A percentile compares a stretch with the other conserved stretches of the same genome.
These are phyloP conservation scores for Cynodonichthys magdalenae DNA, from an alignment of 2,797 vertebrate species.

Conservation along the genomic window DNA sequence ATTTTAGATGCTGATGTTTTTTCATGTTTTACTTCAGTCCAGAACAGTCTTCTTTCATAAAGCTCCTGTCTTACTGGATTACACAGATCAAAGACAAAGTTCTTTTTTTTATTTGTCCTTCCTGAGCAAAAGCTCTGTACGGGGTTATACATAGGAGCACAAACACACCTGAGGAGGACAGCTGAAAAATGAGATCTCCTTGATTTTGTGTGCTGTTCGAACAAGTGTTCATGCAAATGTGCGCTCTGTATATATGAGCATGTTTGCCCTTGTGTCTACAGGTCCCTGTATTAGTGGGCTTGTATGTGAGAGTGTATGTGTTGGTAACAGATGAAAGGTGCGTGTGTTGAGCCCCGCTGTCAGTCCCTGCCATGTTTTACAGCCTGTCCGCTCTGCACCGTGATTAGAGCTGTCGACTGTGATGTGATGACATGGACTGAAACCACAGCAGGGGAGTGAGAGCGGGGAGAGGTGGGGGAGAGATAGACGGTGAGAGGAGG, in stretches of 20 bases:
- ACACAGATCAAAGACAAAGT: conserved; percentile 77
- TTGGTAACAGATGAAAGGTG: conserved; percentile 74
- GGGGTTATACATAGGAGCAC: conserved; percentile 58
- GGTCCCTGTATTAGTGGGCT: conserved; percentile 45
- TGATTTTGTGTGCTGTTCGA: conserved; percentile 14
- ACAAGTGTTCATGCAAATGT: conserved; percentile 8
- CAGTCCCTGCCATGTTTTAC: conserved; percentile 84
- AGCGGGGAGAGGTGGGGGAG: conserved; percentile 34
- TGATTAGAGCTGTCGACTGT: conserved; percentile 80
- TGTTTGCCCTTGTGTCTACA: conserved; percentile 33
- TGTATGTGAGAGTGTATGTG: conserved; percentile 49
- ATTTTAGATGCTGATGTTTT: conserved; percentile 42
- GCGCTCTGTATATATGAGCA: conserved; percentile 11
- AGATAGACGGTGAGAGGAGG: conserved; percentile 44
- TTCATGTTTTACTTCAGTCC: conserved; percentile 45
- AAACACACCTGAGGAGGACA: conserved; percentile 32
- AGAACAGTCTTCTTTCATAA: conserved; percentile 68
- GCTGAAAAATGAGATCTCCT: conserved; percentile 52
- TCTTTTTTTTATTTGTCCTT: conserved; percentile 20
- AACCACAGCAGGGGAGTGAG: conserved; percentile 71
- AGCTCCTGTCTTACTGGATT: conserved; percentile 81
- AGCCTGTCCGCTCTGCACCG: conserved; percentile 74
- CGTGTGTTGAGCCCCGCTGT: conserved; percentile 76
- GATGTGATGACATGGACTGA: conserved; percentile 80
- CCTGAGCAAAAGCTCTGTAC: conserved; percentile 3